Percentiles rank a stretch among this genome's conserved stretches.
These are phyloP conservation scores for Microtus ochrogaster DNA, from an alignment of 2,113 vertebrate species.

Conservation along the genomic window DNA sequence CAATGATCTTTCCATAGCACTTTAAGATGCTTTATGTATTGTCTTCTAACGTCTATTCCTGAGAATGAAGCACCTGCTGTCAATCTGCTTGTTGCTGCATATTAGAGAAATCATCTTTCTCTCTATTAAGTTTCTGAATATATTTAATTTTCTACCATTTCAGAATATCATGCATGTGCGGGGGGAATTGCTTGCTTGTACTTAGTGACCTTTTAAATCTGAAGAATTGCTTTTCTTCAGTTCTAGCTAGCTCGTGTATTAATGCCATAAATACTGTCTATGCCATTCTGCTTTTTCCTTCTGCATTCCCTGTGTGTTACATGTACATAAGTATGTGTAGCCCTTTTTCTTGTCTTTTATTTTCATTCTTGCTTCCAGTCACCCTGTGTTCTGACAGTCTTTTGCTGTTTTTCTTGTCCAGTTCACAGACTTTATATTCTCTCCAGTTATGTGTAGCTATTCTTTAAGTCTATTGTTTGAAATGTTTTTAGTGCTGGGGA, in stretches of 20 bases:
- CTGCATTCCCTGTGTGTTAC: background rate
- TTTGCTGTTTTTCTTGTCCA: constrained; percentile 14
- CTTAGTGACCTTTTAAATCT: constrained; percentile 35
- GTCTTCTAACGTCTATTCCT: constrained; percentile 42
- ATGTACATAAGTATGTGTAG: background rate
- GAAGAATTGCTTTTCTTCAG: constrained; percentile 22
- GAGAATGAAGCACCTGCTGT: constrained; percentile 37
- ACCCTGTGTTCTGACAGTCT: constrained; percentile 33
- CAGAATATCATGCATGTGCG: background rate
- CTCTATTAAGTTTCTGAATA: background rate
- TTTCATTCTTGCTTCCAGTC: background rate
- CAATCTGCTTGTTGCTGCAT: constrained; percentile 26
- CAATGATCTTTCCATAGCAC: constrained; percentile 45
- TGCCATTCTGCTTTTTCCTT: constrained; percentile 25
- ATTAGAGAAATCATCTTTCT: background rate
- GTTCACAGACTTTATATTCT: constrained; percentile 19
- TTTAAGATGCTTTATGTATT: constrained; percentile 44
- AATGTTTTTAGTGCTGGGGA: background rate
- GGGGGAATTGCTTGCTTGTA: constrained; percentile 2
- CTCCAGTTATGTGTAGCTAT: background rate
- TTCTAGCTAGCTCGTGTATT: constrained; percentile 41
- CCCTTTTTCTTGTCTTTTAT: background rate
- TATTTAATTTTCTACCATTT: constrained; percentile 48
- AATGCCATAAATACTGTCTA: constrained; percentile 16
- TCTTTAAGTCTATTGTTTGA: constrained; percentile 43